These are phyloP conservation scores for Cettia cetti DNA, from an alignment of 2,113 vertebrate genomes.

Conservation along the genomic window DNA sequence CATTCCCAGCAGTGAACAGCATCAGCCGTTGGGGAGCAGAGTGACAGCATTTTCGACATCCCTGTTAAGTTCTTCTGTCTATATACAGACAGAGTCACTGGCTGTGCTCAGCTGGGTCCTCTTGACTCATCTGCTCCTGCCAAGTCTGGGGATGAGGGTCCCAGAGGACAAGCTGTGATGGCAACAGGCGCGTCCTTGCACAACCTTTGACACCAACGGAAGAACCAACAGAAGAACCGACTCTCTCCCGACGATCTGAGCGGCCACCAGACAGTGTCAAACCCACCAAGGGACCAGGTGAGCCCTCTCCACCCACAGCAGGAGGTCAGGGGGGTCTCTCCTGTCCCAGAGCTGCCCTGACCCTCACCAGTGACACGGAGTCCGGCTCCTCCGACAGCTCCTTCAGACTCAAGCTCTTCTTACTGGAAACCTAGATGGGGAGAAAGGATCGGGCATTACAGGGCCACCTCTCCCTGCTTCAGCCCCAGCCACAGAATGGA, in stretches of 20 bases:
- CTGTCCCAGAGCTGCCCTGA: not conserved
- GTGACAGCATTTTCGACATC: fast-evolving
- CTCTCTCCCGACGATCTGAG: not conserved
- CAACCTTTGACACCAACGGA: fast-evolving
- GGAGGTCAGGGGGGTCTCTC: not conserved
- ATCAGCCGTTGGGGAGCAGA: fast-evolving
- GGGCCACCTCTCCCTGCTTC: not conserved
- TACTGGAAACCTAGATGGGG: slow-evolving; percentile 75
- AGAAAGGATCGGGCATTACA: fast-evolving
- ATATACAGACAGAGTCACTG: not conserved
- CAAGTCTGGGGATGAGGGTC: not conserved
- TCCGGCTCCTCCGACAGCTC: slow-evolving; percentile 83
- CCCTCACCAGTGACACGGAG: slow-evolving; percentile 83
- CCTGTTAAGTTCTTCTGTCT: not conserved
- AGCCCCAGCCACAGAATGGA: not conserved
- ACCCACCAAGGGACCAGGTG: not conserved
- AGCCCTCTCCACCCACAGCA: not conserved
- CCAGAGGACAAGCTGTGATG: not conserved
- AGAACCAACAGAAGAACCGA: fast-evolving
- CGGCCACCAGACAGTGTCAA: not conserved
- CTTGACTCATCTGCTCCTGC: not conserved
- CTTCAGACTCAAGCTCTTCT: slow-evolving; percentile 91
- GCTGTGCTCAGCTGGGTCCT: not conserved
- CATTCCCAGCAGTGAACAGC: not conserved
- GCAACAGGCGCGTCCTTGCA: fast-evolving